Evolutionary conservation across 2,888 invertebrate species (phyloP), one percentile per base, ranked within the genome.

Genomic region (Steinernema carpocapsae): DNA sequence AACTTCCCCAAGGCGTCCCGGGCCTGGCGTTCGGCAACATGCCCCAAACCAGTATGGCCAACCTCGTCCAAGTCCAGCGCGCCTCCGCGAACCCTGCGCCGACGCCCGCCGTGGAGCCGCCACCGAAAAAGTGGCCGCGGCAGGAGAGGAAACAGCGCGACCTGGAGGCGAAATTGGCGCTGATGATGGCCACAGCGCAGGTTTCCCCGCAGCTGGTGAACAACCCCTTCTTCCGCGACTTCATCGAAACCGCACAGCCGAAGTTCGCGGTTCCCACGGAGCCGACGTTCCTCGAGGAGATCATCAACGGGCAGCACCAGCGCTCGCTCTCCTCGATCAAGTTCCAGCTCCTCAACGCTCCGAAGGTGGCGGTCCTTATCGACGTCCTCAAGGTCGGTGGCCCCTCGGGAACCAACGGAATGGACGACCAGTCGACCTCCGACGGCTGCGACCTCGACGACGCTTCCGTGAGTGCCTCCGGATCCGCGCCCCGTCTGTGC

Each of bases 101-200:
- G 26, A 6, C 22, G 6, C 6, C 22, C 6, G 26, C 26, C 6
- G n/a, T 26, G 6, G 56, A 56, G 10, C 73, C 79, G 19, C 77
- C 76, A 46, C 76, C 80, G 70, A 83, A 82, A 74, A 85, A 85
- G 74, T 85, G 85, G 85, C 73, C 81, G 43, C 74, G 76, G n/a
- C 84, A 85, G 51, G 85, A 85, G 26, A 78, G 79, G 52, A 82
- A 82, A 51, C 83, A 84, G 48, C 72, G 75, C 43, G 85, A 84
- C 52, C 12, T 83, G 43, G 82, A 82, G 73, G 70, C 75, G 22
- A 70, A 72, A 26, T 72, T 79, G 14, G 75, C 80, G 2, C 73
- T 79, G 17, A 70, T 75, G 72, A 24, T 79, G 42, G 71, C 73
- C n/a, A 72, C 76, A 7, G 72, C 79, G 17, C 77, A 79, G 14